Percentiles rank a stretch among this genome's conserved stretches.
phyloP scores from a whole-genome alignment of 2,113 vertebrate genomes.

The Hippotragus niger region DNA sequence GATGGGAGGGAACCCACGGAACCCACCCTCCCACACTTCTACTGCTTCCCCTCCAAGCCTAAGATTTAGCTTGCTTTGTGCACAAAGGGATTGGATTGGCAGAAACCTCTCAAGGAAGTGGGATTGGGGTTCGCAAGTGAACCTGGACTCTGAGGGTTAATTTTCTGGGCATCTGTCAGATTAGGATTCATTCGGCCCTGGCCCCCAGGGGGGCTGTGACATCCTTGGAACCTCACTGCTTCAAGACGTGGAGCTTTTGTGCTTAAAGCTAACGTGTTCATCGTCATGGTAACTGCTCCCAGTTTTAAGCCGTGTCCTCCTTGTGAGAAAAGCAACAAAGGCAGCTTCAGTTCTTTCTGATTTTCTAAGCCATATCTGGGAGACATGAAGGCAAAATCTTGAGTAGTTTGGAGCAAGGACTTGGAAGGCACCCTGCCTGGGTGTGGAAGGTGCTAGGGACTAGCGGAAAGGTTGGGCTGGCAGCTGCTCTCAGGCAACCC shows the following conservation, averaged over 20 bases:
- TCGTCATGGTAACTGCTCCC: conserved; percentile 79
- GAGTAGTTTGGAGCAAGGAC: background rate
- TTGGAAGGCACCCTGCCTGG: background rate
- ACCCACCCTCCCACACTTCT: background rate
- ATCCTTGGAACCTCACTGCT: conserved; percentile 45
- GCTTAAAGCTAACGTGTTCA: conserved; percentile 74
- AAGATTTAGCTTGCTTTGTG: background rate
- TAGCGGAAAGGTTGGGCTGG: background rate
- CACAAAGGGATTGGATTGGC: background rate
- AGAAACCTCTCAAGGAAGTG: background rate
- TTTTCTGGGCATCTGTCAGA: background rate
- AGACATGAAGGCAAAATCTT: background rate
- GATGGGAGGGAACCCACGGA: too few relatives aligned
- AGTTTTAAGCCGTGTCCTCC: conserved; percentile 67
- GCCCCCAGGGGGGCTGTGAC: background rate
- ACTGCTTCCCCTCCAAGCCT: background rate
- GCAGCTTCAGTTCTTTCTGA: conserved; percentile 23
- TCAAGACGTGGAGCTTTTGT: conserved; percentile 58
- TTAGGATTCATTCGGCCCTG: background rate
- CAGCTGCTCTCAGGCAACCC: background rate
- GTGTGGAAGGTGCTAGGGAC: background rate
- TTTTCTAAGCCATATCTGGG: conserved; percentile 34
- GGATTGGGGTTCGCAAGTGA: background rate
- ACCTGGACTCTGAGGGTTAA: background rate
- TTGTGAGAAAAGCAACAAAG: conserved; percentile 65